Base-by-base conservation (phyloP, 2,113 vertebrate genomes). In the Eubucco bourcierii region DNA sequence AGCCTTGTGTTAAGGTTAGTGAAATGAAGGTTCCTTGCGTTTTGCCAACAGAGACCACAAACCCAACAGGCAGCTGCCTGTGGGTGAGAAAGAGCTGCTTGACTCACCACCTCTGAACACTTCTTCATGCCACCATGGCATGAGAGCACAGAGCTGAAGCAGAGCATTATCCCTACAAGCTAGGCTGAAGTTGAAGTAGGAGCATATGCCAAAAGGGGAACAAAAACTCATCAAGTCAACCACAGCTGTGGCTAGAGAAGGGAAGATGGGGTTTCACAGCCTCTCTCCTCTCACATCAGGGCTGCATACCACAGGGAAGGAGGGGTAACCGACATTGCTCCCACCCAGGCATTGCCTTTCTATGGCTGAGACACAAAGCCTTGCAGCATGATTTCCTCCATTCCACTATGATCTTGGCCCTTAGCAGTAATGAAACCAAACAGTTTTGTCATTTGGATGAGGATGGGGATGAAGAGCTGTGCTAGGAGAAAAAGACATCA, bases 251-350 rank as follows among this genome's bases (percentile, higher is more conserved):
- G 95, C 90, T 50, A 87, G 64, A 87, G 91, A 87, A 90, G 60
- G 95, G 95, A 94, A 87, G 87, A 94, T 89, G 93, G 95, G 93
- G 87, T 95, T 96, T 96, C 84, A 67, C 93, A 89, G 93, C 75
- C 79, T 91, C 90, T 28, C 71, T 91, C 59, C 84, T 84, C 71
- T 53, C 63, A 28, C 91, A 93, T 23, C 37, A 63, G 86, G 59
- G 39, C 65, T 74, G 61, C 80, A 27, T 28, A 68, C 73, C 39
- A 8, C 12, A 21, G 59, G 24, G 68, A 80, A 89, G 72, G 79
- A 72, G 71, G 59, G 52, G 50, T 33, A 63, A 71, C 27, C 66
- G 66, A 19, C 60, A 5, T 5, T 13, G 60, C 66, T 74, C 73
- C 70, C 78, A 58, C 39, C 50, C 61, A 41, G 53, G 73, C 64